Base-by-base conservation (phyloP, 2,888 invertebrate species). In the Tiliacea citrago region DNA sequence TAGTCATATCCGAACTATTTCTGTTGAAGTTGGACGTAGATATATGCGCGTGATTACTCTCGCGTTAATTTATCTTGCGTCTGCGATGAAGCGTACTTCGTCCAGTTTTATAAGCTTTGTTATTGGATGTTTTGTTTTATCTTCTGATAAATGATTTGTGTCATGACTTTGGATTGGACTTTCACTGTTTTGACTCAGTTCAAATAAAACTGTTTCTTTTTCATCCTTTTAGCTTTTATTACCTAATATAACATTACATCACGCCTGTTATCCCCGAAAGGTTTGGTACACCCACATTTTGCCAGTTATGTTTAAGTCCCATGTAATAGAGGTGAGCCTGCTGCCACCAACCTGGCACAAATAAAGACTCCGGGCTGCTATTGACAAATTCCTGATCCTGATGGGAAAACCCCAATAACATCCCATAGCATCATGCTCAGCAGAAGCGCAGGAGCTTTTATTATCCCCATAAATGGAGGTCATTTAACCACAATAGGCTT, bases 1-100 rank as follows among this genome's bases (percentile, higher is more conserved):
- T 91, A 92, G 91, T 91, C 90, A 91, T 93, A 88, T 83, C 78
- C 73, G 57, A 90, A 88, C 92, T 93, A 93, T 92, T 92, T 89
- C 88, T 88, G 88, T 82, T 83, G 68, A 83, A 85, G 84, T 90
- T 91, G 83, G 91, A 92, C 91, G 73, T 88, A 83, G 89, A 92
- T 81, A 84, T 91, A 92, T 92, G 85, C 81, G 82, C 69, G 86
- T 84, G 80, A 91, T 92, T 90, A 91, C 82, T 92, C 89, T 89
- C 53, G 65, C 81, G 88, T 88, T 86, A 86, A 84, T 81, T 71
- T 77, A 81, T 81, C 77, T 75, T 67, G 72, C 53, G 57, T 83
- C 29, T 75, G 85, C 66, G 73, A 76, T 79, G 79, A 75, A 82
- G 69, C 71, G 60, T 79, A 53, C 55, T 84, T 62, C 70, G 78